Evolutionary conservation across 1,140 invertebrate genomes (phyloP).

Genomic region (Panulirus ornatus): DNA sequence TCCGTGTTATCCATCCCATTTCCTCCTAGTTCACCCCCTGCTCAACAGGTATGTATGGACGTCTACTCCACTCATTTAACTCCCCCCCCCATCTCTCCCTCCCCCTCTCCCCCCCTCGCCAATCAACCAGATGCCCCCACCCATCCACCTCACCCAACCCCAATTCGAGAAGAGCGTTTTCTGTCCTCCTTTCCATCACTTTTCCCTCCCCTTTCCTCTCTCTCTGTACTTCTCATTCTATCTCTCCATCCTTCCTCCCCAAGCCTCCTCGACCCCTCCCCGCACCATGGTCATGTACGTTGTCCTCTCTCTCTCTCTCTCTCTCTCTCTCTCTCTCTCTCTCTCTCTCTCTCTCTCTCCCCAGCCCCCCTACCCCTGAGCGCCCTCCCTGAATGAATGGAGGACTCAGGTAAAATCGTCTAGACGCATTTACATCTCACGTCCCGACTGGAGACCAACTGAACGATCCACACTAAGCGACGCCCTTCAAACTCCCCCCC

Average conservation of each 20-base stretch:
- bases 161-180: not conserved
- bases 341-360: not conserved
- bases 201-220: too few species aligned
- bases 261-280: not conserved
- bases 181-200: not conserved
- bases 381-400: constrained; percentile 15
- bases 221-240: not conserved
- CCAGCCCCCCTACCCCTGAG: not conserved
- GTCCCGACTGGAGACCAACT: not conserved
- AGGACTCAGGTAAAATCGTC: constrained; percentile 23
- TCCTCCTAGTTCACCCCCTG: not conserved
- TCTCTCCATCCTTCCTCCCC: too few species aligned
- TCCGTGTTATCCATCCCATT: not conserved
- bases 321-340: not conserved
- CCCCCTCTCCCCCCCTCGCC: not conserved
- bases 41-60: too few species aligned
- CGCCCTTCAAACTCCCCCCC: too few species aligned
- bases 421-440: constrained; percentile 25
- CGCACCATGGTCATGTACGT: not conserved
- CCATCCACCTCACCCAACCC: too few species aligned
- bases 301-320: not conserved
- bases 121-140: not conserved
- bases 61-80: not conserved
- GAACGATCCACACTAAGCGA: too few species aligned
- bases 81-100: not conserved